Evolutionary conservation across 2,888 invertebrate species (phyloP).

Genomic region (Synergus gifuensis): DNA sequence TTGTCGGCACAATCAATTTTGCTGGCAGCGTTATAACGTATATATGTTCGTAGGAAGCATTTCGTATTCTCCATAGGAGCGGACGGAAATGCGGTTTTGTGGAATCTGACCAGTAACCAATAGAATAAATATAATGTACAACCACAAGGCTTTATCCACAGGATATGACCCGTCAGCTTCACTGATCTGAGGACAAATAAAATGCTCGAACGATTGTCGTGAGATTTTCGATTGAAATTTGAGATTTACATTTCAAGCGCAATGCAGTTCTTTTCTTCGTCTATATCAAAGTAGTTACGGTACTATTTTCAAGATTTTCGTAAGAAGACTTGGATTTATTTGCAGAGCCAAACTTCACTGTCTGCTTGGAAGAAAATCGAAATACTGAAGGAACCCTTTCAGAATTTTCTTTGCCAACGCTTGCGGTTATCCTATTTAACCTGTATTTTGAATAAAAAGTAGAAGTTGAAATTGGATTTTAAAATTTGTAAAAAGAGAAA

Average conservation of each 20-base stretch:
- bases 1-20: too few relatives aligned
- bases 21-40: background rate
- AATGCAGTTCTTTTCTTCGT: background rate
- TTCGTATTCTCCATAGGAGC: background rate
- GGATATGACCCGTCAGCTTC: background rate
- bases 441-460: background rate
- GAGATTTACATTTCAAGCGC: background rate
- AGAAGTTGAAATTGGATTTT: background rate
- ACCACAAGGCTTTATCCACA: background rate
- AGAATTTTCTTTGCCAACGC: background rate
- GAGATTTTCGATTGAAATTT: background rate
- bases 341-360: background rate
- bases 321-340: background rate
- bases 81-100: background rate
- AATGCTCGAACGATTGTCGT: background rate
- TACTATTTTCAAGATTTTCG: background rate
- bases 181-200: background rate
- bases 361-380: background rate
- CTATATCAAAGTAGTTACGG: background rate
- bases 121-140: background rate
- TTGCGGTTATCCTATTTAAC: background rate
- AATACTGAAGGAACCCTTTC: background rate
- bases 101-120: background rate
- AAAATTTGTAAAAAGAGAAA: background rate
- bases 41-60: background rate